Percentiles rank a stretch among this genome's conserved stretches.
phyloP scores from a whole-genome alignment of 2,888 invertebrate species.

The Drosophila melanocephala region DNA sequence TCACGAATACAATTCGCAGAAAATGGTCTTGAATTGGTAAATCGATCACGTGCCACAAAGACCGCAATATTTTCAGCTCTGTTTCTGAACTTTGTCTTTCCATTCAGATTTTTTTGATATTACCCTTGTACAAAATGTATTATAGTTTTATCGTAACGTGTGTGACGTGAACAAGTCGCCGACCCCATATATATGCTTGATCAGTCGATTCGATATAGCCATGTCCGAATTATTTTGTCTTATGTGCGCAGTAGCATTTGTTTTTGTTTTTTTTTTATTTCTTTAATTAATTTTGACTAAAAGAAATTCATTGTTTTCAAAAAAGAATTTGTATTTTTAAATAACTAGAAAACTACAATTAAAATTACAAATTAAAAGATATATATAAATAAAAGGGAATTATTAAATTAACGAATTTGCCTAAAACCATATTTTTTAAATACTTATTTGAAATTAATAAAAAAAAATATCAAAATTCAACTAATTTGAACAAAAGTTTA shows the following conservation, averaged over 20 bases:
- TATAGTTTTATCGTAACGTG: neutral
- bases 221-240: neutral
- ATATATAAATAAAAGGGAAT: neutral
- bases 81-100: slow-evolving; percentile 18
- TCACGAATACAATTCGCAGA: slow-evolving; percentile 33
- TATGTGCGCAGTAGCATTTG: neutral
- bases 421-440: neutral
- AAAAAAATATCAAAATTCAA: neutral
- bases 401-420: neutral
- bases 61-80: slow-evolving; percentile 33
- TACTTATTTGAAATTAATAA: too few species aligned
- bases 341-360: neutral
- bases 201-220: neutral
- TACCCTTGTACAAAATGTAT: neutral
- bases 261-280: neutral
- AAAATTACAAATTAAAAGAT: neutral
- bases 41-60: slow-evolving; percentile 61
- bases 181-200: neutral
- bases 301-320: neutral
- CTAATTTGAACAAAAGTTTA: neutral
- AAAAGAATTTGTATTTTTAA: neutral
- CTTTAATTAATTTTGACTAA: neutral
- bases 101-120: slow-evolving; percentile 24
- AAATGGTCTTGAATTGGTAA: slow-evolving; percentile 56
- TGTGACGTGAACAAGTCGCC: neutral